Evolutionary conservation across 2,888 invertebrate genomes (phyloP).

Genomic region (Hecatera dysodea): DNA sequence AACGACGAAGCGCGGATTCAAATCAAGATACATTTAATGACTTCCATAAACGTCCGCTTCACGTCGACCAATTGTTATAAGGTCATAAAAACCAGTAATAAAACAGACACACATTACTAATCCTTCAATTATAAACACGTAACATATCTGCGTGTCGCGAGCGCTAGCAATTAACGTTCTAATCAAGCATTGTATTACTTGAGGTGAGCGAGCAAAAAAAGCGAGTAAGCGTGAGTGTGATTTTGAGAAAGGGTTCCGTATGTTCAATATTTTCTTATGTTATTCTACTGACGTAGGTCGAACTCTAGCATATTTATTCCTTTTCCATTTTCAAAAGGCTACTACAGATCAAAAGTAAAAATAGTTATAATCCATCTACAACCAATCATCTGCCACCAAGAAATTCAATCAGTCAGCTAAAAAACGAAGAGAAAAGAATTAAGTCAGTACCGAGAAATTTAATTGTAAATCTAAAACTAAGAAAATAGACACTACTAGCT

Average conservation of each 20-base stretch:
- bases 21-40: slow-evolving; percentile 12
- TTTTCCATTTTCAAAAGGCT: neutral
- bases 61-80: slow-evolving; percentile 36
- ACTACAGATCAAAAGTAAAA: neutral
- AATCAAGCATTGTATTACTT: slow-evolving; percentile 75
- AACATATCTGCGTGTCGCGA: slow-evolving; percentile 70
- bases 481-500: neutral
- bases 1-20: neutral
- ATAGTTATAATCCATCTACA: neutral
- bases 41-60: slow-evolving; percentile 39
- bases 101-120: slow-evolving; percentile 64
- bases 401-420: slow-evolving; percentile 1
- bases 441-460: neutral
- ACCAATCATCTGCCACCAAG: neutral
- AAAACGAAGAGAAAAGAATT: slow-evolving; percentile 3
- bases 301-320: neutral
- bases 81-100: slow-evolving; percentile 55
- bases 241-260: slow-evolving; percentile 15
- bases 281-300: too few relatives aligned
- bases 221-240: slow-evolving; percentile 28
- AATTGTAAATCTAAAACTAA: neutral
- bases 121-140: slow-evolving; percentile 65
- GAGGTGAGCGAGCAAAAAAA: slow-evolving; percentile 55
- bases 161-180: slow-evolving; percentile 71
- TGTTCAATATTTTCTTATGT: neutral